These are phyloP conservation scores for Excalfactoria chinensis DNA, from an alignment of 2,113 vertebrate genomes.

Conservation along the genomic window DNA sequence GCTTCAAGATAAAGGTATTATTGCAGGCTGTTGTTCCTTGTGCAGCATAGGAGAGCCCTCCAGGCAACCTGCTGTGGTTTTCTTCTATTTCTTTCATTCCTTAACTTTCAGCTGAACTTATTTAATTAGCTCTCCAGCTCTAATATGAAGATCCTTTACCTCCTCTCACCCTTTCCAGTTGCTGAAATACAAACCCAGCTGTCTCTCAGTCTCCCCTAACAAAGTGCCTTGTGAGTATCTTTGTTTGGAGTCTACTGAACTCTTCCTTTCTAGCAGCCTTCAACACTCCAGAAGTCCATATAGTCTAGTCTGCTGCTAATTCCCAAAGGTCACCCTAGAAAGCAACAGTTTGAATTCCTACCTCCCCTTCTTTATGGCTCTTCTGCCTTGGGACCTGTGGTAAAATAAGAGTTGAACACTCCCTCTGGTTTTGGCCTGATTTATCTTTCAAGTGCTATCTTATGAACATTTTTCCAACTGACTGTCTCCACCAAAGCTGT, in stretches of 20 bases:
- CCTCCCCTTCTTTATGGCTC: background rate
- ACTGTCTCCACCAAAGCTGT: background rate
- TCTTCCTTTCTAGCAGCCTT: background rate
- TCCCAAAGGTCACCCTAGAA: background rate
- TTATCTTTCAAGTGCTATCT: background rate
- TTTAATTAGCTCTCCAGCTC: background rate
- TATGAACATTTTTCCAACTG: background rate
- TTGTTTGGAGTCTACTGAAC: background rate
- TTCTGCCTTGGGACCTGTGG: background rate
- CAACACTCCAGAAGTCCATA: background rate
- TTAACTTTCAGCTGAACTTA: background rate
- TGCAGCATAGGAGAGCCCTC: background rate
- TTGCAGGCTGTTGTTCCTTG: background rate
- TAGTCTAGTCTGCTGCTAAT: background rate
- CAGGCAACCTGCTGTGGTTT: background rate
- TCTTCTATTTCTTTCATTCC: background rate
- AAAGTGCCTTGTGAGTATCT: background rate
- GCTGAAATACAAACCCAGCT: background rate
- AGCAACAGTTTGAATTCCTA: background rate
- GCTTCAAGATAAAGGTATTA: background rate
- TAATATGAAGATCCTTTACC: background rate
- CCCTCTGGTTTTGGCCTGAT: background rate
- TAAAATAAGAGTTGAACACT: background rate
- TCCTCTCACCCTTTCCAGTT: background rate
- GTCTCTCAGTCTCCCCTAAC: background rate